Evolutionary conservation across 2,113 vertebrate species (phyloP).

Genomic region (Silurus glanis): DNA sequence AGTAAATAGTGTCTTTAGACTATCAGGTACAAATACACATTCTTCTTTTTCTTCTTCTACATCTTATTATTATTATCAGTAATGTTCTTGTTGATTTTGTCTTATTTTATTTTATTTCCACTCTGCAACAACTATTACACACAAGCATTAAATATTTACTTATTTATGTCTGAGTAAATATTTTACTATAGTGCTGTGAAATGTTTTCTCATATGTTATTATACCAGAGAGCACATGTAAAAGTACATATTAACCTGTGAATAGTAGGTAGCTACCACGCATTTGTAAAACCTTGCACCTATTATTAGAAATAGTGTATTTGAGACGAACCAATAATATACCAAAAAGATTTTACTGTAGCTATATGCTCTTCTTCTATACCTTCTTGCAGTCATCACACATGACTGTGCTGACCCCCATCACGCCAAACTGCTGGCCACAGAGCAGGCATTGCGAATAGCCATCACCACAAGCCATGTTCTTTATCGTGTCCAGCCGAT

Average conservation of each 20-base stretch:
- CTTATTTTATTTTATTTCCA: background rate
- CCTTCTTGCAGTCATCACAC: conserved; percentile 92
- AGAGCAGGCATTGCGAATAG: conserved; percentile 83
- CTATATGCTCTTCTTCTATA: conserved; percentile 53
- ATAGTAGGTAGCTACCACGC: background rate
- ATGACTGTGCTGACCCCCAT: conserved; percentile 78
- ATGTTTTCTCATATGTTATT: background rate
- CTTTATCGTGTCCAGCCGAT: conserved; percentile 83
- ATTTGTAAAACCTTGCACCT: background rate
- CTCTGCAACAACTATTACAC: background rate
- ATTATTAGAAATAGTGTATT: background rate
- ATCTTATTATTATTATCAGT: background rate
- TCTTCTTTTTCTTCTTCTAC: no score
- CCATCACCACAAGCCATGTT: conserved; percentile 86
- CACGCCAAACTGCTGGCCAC: conserved; percentile 81
- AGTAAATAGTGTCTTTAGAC: background rate
- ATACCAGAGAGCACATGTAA: background rate
- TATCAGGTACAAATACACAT: background rate
- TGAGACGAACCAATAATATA: background rate
- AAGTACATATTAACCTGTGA: background rate
- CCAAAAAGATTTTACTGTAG: background rate
- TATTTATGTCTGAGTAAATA: background rate
- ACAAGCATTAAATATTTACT: background rate
- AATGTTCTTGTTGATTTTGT: no score
- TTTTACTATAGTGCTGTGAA: background rate